Conservation (phyloP, 2,113 vertebrate genomes). For the Leptobrachium leishanense region DNA sequence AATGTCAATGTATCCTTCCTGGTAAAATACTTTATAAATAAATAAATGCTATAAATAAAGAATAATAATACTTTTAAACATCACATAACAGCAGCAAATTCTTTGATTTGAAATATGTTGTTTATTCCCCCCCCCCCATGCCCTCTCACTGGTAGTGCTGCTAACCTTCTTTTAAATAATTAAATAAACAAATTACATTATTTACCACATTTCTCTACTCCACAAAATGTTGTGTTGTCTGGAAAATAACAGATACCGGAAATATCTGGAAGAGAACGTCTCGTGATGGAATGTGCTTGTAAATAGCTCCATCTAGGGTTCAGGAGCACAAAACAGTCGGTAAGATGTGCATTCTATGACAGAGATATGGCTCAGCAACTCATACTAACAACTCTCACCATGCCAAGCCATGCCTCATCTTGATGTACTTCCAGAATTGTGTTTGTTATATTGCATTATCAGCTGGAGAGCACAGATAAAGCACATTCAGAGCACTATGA, state of each 20-base stretch:
- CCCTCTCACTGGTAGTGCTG: background rate
- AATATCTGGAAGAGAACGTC: background rate
- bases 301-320: conserved; percentile 24
- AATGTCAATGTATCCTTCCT: too few relatives aligned
- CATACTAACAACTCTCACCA: too few relatives aligned
- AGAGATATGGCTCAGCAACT: too few relatives aligned
- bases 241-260: background rate
- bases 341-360: too few relatives aligned
- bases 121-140: too few relatives aligned
- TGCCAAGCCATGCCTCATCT: too few relatives aligned
- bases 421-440: too few relatives aligned
- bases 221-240: background rate
- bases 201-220: background rate
- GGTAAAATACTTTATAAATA: too few relatives aligned
- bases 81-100: background rate
- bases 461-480: too few relatives aligned
- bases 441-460: too few relatives aligned
- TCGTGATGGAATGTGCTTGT: conserved; percentile 4
- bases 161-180: background rate
- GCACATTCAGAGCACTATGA: too few relatives aligned
- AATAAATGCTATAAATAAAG: background rate
- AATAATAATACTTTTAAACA: background rate
- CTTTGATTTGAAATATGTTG: background rate
- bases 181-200: background rate
- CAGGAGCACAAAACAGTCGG: background rate